Evolutionary conservation across 1,140 invertebrate genomes (phyloP), one percentile per base, ranked within the genome.

Genomic region (Eumeta japonica): DNA sequence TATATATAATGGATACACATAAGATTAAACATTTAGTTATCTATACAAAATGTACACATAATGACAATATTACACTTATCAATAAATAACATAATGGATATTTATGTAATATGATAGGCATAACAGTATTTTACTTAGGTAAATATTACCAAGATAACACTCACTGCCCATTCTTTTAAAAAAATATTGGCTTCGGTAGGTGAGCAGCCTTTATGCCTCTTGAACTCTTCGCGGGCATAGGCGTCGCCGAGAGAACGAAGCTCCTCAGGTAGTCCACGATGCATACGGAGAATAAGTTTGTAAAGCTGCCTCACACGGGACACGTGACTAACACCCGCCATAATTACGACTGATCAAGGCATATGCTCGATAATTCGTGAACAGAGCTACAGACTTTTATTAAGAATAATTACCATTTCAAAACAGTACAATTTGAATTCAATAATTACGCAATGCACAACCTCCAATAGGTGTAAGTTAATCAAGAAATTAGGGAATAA

Each of bases 171-270:
- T 77, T 93, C 92, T 16, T 81, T 82, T 64, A 95, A 81, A 62
- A 97, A 96, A 41, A 87, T 75, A 15, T 78, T 62, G 9, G 88
- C 81, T 64, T 92, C 9, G 88, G 81, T 64, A 92, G 37, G n/a
- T 37, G 79, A 81, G 45, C 87, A 91, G n/a, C 77, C 81, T 62
- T 93, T 90, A 59, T 96, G 92, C 87, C 87, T 72, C 50, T 83
- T 83, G 66, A 97, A 97, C 70, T 97, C 93, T 50, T 92, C n/a
- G n/a, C 83, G 83, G 0, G 88, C 88, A 71, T 97, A 97, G 61
- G 82, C 81, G 54, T 92, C 86, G 9, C 89, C 89, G n/a, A 91
- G 43, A n/a, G 79, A 54, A 43, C 84, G 79, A 31, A 94, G 64
- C 56, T 90, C 88, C 3, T 68, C 40, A 0, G 92, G 92, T 19